Evolutionary conservation across 2,113 vertebrate species (phyloP).

Genomic region (Ailuropoda melanoleuca): DNA sequence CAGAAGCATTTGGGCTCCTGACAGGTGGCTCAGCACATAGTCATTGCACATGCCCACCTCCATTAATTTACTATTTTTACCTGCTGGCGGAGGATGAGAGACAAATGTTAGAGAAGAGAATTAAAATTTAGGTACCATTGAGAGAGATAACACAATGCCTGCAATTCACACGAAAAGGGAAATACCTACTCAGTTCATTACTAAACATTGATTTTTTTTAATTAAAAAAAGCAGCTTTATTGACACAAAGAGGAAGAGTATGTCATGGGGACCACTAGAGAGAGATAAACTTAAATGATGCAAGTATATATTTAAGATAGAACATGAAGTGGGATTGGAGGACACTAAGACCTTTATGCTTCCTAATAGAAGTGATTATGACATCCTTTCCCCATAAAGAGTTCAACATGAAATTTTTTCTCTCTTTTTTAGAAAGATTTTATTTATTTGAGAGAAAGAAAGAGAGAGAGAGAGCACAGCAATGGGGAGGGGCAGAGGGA

Average conservation of each 20-base stretch:
- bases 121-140: not conserved
- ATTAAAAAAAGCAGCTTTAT: not conserved
- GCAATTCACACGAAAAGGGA: not conserved
- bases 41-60: fast-evolving
- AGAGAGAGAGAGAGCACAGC: too few species aligned
- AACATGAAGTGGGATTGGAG: not conserved
- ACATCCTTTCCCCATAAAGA: not conserved
- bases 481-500: too few species aligned
- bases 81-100: not conserved
- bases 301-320: not conserved
- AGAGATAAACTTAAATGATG: not conserved
- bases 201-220: not conserved
- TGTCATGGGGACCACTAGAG: not conserved
- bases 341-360: not conserved
- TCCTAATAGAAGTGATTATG: not conserved
- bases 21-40: not conserved
- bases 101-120: not conserved
- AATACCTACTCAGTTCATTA: not conserved
- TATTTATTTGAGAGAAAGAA: too few species aligned
- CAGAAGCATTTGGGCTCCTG: not conserved
- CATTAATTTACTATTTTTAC: not conserved
- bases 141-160: too few species aligned
- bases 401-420: not conserved
- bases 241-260: not conserved
- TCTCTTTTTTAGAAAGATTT: not conserved